These are phyloP conservation scores for Raja brachyura DNA, from an alignment of 2,113 vertebrate species.

Conservation along the genomic window DNA sequence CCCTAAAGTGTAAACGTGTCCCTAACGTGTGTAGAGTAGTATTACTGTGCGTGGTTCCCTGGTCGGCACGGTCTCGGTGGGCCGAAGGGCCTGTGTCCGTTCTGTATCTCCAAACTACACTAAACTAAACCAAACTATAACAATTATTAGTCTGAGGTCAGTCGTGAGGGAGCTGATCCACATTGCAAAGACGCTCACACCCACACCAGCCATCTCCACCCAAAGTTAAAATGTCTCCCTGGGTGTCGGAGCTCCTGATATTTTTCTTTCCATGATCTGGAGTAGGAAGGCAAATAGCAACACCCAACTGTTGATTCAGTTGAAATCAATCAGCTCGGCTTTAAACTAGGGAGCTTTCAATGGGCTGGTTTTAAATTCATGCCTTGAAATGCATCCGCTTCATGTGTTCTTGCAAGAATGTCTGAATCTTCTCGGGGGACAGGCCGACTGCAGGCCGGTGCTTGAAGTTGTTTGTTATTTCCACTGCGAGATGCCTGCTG, in stretches of 20 bases:
- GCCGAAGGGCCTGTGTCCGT: too few species aligned
- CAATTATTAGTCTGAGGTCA: neutral
- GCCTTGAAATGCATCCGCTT: constrained; percentile 8
- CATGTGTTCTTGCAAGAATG: neutral
- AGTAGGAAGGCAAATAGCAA: neutral
- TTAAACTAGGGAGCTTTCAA: neutral
- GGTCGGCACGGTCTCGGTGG: too few species aligned
- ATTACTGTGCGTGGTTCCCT: too few species aligned
- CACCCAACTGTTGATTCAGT: neutral
- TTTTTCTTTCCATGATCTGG: neutral
- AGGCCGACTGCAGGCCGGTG: neutral
- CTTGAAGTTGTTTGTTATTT: neutral
- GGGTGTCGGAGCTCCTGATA: neutral
- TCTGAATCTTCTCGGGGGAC: neutral
- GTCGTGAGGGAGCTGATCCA: neutral
- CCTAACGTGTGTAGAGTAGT: too few species aligned
- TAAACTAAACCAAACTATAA: too few species aligned
- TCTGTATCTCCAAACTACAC: too few species aligned
- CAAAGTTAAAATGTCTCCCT: neutral
- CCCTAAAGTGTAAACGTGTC: too few species aligned
- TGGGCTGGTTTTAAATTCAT: neutral
- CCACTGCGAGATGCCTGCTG: neutral
- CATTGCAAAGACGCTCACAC: neutral
- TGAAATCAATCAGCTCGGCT: neutral
- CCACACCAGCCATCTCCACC: neutral